phyloP scores from a whole-genome alignment of 2,797 vertebrate genomes.

The Fratercula arctica region DNA sequence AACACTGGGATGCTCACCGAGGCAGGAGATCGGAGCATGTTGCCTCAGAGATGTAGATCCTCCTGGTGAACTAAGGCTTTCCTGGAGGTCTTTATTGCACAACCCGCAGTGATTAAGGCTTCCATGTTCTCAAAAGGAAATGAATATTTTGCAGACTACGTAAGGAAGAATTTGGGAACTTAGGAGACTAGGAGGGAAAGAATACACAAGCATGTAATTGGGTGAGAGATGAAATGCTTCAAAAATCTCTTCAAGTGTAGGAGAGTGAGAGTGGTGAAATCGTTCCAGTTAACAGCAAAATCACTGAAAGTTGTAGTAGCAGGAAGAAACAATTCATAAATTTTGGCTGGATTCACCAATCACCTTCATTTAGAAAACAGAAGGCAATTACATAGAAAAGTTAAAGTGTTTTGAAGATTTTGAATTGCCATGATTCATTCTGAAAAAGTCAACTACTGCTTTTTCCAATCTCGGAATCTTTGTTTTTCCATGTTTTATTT shows the following conservation, averaged over 20 bases:
- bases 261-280: not conserved
- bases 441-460: not conserved
- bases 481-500: not conserved
- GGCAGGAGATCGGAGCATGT: rapidly evolving
- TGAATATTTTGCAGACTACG: slow-evolving; percentile 13
- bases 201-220: not conserved
- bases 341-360: not conserved
- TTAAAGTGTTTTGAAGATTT: not conserved
- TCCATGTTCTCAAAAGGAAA: slow-evolving; percentile 38
- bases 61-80: not conserved
- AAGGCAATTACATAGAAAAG: not conserved
- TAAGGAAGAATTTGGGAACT: slow-evolving; percentile 1
- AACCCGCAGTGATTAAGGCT: not conserved
- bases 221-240: not conserved
- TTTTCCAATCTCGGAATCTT: not conserved
- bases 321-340: not conserved
- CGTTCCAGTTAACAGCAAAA: not conserved
- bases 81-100: not conserved
- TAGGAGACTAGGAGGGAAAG: not conserved
- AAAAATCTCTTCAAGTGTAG: not conserved
- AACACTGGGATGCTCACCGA: rapidly evolving
- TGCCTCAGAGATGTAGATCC: not conserved
- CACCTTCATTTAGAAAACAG: not conserved
- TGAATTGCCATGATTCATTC: not conserved
- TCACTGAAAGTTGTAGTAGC: not conserved